Conservation (phyloP, 1,140 invertebrate genomes). For the Mycetomoellerius zeteki region DNA sequence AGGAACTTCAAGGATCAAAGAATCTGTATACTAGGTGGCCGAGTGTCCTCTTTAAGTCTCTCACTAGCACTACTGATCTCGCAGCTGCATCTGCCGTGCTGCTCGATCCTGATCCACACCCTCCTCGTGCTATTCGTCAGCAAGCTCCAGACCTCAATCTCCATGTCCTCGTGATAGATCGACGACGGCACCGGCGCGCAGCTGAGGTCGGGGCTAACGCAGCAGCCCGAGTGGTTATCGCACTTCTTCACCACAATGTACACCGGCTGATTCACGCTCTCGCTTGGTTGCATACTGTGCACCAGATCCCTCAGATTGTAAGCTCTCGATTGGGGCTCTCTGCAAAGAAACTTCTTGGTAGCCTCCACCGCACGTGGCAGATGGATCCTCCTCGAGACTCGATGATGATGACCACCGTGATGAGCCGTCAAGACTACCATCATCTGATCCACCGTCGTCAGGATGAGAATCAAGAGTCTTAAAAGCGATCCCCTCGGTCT, state of each 20-base stretch:
- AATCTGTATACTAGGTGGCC: slow-evolving; percentile 37
- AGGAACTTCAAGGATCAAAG: slow-evolving; percentile 10
- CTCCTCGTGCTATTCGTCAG: slow-evolving; percentile 60
- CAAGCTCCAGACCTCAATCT: slow-evolving; percentile 70
- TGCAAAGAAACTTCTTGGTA: slow-evolving; percentile 68
- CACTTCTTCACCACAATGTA: slow-evolving; percentile 78
- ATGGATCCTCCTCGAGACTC: slow-evolving; percentile 41
- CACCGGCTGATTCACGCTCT: slow-evolving; percentile 68
- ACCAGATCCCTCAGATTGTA: slow-evolving; percentile 77
- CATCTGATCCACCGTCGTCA: slow-evolving; percentile 46
- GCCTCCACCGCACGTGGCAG: slow-evolving; percentile 51
- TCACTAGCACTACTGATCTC: slow-evolving; percentile 53
- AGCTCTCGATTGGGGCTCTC: slow-evolving; percentile 73
- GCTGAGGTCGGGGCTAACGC: slow-evolving; percentile 58
- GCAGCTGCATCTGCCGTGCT: slow-evolving; percentile 77
- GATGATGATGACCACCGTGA: slow-evolving; percentile 15
- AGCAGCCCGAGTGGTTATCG: slow-evolving; percentile 79
- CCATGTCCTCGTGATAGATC: slow-evolving; percentile 75
- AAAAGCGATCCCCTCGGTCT: slow-evolving; percentile 26
- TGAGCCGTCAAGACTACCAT: slow-evolving; percentile 22
- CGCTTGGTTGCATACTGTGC: slow-evolving; percentile 59
- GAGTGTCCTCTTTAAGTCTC: not conserved
- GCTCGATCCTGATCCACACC: slow-evolving; percentile 76
- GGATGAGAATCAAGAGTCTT: slow-evolving; percentile 62
- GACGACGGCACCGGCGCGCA: slow-evolving; percentile 66